Evolutionary conservation across 2,888 invertebrate genomes (phyloP), one percentile per base, ranked within the genome.

Genomic region (Pogonocherus hispidulus): DNA sequence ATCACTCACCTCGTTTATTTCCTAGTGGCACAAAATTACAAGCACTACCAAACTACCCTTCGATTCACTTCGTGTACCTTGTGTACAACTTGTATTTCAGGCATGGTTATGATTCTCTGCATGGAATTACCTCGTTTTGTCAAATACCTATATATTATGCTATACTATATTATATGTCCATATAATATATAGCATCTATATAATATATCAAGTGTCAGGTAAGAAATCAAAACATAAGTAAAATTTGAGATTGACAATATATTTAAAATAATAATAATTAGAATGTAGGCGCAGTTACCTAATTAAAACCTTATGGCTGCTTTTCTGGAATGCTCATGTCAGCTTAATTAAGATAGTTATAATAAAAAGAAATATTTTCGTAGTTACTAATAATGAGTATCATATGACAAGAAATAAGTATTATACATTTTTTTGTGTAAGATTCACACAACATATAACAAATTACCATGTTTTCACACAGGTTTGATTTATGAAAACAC

Each of bases 331-430:
- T 54, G 52, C 32, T 27, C 52, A 27, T 54, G 52, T 54, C 14
- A 54, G 18, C 18, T 54, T 35, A 27, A 35, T 54, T 16, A 54
- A 35, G 16, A 46, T 44, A 57, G 44, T 44, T 44, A 57, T 46
- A 59, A 59, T 47, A 47, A 47, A 32, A 47, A 37, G n/a, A n/a
- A 47, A 47, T 59, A 59, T 59, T 49, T 47, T 47, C 32, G 47
- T 54, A n/a, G 32, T 8, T 57, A 59, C 44, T 47, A 47, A 47
- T 47, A 59, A 23, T 59, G 59, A 59, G 59, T 59, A 59, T 59
- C 46, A 59, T 59, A 27, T 23, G 47, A 59, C 59, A 32, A n/a
- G n/a, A n/a, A n/a, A n/a, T 59, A 59, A 59, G 47, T 57, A 23
- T 57, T 44, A 57, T 41, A 52, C 44, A n/a, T 57, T 44, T 57